phyloP scores from a whole-genome alignment of 2,888 invertebrate genomes.

The Petrophora chlorosata region DNA sequence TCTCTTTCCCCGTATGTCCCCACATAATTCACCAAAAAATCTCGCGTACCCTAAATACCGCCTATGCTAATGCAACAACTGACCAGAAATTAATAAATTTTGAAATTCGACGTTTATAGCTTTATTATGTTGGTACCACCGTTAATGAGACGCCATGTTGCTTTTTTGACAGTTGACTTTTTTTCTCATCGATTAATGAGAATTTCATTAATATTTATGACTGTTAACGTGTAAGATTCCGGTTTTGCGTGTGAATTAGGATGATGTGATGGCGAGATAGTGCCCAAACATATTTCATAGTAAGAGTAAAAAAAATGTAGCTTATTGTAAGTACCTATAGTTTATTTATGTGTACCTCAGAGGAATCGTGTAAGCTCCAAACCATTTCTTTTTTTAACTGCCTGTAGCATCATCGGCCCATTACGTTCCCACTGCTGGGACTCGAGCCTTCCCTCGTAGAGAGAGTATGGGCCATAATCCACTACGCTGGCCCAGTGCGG shows the following conservation, averaged over 20 bases:
- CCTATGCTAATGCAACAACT: constrained; percentile 30
- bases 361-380: too few relatives aligned
- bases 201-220: constrained; percentile 12
- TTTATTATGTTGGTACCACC: constrained; percentile 49
- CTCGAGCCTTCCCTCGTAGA: too few relatives aligned
- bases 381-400: too few relatives aligned
- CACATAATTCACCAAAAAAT: constrained; percentile 10
- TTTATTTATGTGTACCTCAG: too few relatives aligned
- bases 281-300: background rate
- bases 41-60: constrained; percentile 24
- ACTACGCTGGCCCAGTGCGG: too few relatives aligned
- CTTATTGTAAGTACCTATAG: too few relatives aligned
- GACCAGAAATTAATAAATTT: constrained; percentile 40
- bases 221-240: background rate
- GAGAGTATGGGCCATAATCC: too few relatives aligned
- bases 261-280: background rate
- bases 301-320: too few relatives aligned
- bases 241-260: constrained; percentile 16
- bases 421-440: too few relatives aligned
- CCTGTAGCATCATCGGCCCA: too few relatives aligned
- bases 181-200: constrained; percentile 25
- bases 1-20: constrained; percentile 4
- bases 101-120: constrained; percentile 54
- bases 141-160: constrained; percentile 46
- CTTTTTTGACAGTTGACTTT: constrained; percentile 41